These are phyloP conservation scores for Hemaris fuciformis DNA, from an alignment of 2,888 invertebrate genomes.

Conservation along the genomic window DNA sequence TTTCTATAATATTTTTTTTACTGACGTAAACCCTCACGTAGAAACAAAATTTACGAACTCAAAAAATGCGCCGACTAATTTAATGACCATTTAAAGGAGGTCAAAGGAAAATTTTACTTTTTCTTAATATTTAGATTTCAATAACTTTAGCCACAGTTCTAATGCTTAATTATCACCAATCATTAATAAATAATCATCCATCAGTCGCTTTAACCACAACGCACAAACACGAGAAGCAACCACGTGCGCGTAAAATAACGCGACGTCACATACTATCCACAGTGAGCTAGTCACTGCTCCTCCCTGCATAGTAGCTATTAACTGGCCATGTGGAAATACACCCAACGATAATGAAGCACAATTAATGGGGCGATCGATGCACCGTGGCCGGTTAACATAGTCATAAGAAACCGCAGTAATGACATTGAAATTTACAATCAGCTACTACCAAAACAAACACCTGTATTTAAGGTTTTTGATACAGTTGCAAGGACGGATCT, in stretches of 20 bases:
- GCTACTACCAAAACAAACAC: neutral
- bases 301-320: neutral
- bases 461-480: neutral
- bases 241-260: neutral
- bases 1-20: too few species aligned
- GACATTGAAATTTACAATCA: slow-evolving; percentile 8
- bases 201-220: too few species aligned
- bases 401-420: neutral
- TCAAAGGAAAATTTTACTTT: too few species aligned
- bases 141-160: too few species aligned
- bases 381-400: neutral
- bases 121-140: too few species aligned
- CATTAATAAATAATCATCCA: too few species aligned
- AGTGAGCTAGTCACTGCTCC: neutral
- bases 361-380: neutral
- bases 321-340: neutral
- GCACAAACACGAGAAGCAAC: neutral
- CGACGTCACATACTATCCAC: neutral
- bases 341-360: neutral
- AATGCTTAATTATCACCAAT: too few species aligned
- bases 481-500: neutral
- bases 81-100: too few species aligned
- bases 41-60: too few species aligned
- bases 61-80: too few species aligned
- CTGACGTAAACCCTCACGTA: too few species aligned